Percentiles rank a stretch among this genome's conserved stretches.
phyloP scores from a whole-genome alignment of 2,888 invertebrate species.

The Siphlonurus alternatus region DNA sequence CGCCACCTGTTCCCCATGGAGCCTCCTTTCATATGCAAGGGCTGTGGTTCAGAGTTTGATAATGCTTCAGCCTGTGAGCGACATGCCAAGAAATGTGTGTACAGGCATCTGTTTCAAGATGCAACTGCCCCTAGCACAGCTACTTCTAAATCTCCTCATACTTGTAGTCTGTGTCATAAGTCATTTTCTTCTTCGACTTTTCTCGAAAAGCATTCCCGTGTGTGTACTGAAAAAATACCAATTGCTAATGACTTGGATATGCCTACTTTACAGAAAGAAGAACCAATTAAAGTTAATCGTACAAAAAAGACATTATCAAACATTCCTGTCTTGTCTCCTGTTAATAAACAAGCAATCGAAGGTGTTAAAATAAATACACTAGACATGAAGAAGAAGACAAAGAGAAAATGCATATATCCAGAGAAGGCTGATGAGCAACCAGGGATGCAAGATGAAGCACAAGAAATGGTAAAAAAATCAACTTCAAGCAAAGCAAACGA shows the following conservation, averaged over 20 bases:
- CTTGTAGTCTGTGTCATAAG: constrained; percentile 8
- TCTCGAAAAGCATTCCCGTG: constrained; percentile 8
- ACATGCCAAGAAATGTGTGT: constrained; percentile 13
- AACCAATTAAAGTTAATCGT: background rate
- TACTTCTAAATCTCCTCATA: background rate
- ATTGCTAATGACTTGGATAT: constrained; percentile 5
- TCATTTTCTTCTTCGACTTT: constrained; percentile 6
- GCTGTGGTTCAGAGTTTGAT: constrained; percentile 13
- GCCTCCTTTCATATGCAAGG: constrained; percentile 10
- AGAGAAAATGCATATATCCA: background rate
- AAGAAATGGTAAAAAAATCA: background rate
- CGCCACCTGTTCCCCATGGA: background rate
- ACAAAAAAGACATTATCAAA: background rate
- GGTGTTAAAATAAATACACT: background rate
- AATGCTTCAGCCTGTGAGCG: constrained; percentile 11
- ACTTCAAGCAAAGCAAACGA: no score
- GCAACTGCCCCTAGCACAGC: background rate
- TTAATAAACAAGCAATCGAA: background rate
- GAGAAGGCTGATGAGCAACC: background rate
- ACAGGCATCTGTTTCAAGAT: background rate
- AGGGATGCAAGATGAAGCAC: background rate
- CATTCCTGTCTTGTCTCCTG: constrained; percentile 10
- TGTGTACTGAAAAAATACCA: background rate
- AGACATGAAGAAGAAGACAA: background rate
- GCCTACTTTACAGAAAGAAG: constrained; percentile 10